Percentiles rank a stretch among this genome's conserved stretches.
Evolutionary conservation across 2,113 vertebrate species (phyloP).

Genomic region (Anguilla japonica): DNA sequence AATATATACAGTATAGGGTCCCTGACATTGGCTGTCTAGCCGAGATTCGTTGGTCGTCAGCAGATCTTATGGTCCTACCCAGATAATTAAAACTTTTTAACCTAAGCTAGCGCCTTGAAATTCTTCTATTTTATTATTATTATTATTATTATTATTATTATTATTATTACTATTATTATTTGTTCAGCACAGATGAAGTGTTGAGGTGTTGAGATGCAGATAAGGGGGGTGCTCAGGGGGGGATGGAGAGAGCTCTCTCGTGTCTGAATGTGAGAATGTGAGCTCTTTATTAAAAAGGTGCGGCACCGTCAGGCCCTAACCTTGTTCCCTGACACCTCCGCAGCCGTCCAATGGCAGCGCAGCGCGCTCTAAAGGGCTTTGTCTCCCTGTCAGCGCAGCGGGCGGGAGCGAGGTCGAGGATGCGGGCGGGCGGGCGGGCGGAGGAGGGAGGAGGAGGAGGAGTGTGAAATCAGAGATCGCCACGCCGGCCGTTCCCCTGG

Average conservation of each 20-base stretch:
- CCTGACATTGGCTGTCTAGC: too few relatives aligned
- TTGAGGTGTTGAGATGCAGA: constrained; percentile 62
- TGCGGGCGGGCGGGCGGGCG: constrained; percentile 36
- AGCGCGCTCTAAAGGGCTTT: constrained; percentile 82
- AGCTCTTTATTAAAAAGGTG: constrained; percentile 86
- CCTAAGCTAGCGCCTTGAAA: too few relatives aligned
- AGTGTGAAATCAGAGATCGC: constrained; percentile 89
- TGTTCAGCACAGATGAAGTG: constrained; percentile 70
- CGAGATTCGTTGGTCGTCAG: too few relatives aligned
- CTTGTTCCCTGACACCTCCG: constrained; percentile 87
- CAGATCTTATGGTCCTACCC: too few relatives aligned
- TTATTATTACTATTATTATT: too few relatives aligned
- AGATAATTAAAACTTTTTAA: too few relatives aligned
- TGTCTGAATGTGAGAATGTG: constrained; percentile 77
- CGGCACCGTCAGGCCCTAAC: constrained; percentile 82
- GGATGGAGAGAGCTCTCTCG: constrained; percentile 54
- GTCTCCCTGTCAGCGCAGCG: constrained; percentile 84
- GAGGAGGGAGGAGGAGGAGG: constrained; percentile 63
- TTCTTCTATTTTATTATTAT: too few relatives aligned
- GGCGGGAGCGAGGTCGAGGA: constrained; percentile 61
- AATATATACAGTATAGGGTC: too few relatives aligned
- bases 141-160: too few relatives aligned
- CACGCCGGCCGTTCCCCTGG: constrained; percentile 83
- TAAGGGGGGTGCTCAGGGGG: background rate
- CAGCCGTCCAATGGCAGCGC: constrained; percentile 85